Evolutionary conservation across 2,888 invertebrate species (phyloP), one percentile per base, ranked within the genome.

Genomic region (Noctua pronuba): DNA sequence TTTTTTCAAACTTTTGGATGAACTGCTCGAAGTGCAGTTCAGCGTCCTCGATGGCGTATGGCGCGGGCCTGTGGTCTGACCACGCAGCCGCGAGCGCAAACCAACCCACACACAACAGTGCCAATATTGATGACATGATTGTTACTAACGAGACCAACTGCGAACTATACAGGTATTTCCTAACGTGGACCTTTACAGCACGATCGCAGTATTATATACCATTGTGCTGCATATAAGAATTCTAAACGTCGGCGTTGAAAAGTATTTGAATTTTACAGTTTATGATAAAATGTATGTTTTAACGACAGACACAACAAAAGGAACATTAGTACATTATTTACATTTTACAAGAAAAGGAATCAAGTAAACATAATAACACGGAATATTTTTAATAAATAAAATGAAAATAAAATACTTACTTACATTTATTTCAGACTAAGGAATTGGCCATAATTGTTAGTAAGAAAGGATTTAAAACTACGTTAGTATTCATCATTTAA

Each of bases 11-110:
- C 8, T 79, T 5, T 24, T 55, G 28, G 0, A 86, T 76, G 44
- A 87, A 88, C 0, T 21, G 13, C 55, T 87, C 77, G 41, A 88
- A 88, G 46, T 64, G 44, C 28, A 8, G 10, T 13, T 79, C 79
- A 0, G 85, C 87, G 4, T 86, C 58, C 38, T 79, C 78, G 10
- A 69, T 52, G 7, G n/a, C 7, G 58, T 75, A 83, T 1, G 49
- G 49, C 13, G 35, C 16, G 6, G 46, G 38, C 2, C 21, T 16
- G n/a, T 10, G n/a, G 31, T 0, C 58, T 41, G 66, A 31, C n/a
- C 28, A 24, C 16, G 77, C 72, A 11, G 62, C 21, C 16, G 62
- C 65, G 11, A 75, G 18, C 11, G 62, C 68, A 13, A 69, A 55
- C 46, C 68, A 70, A 70, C 73, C 65, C 5, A 49, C 65, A 66